These are phyloP conservation scores for Pontoporia blainvillei DNA, from an alignment of 2,113 vertebrate genomes.

Conservation along the genomic window DNA sequence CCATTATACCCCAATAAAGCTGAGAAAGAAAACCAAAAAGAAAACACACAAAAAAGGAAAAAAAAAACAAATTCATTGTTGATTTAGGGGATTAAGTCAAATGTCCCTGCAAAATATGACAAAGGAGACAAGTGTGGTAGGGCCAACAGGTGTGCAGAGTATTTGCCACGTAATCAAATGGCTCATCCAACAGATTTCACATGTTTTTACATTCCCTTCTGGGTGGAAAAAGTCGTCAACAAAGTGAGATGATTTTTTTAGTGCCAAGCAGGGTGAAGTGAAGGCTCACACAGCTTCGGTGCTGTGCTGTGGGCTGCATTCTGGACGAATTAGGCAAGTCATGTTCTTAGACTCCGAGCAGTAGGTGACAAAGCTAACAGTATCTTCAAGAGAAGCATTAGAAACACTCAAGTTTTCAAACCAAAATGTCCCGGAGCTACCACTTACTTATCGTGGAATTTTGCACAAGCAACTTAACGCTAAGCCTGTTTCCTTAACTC, in stretches of 20 bases:
- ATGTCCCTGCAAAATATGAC: not conserved
- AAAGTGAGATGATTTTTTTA: not conserved
- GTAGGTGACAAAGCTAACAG: not conserved
- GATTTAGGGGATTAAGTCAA: constrained; percentile 29
- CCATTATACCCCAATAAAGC: too few relatives aligned
- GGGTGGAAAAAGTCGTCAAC: not conserved
- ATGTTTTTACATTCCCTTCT: not conserved
- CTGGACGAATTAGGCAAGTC: not conserved
- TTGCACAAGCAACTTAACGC: not conserved
- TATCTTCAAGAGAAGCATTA: not conserved
- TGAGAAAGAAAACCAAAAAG: too few relatives aligned
- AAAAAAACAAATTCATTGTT: not conserved
- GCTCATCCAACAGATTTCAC: not conserved
- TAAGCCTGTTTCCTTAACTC: not conserved
- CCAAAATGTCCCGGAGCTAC: not conserved
- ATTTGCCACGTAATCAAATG: not conserved
- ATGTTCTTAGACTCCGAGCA: not conserved
- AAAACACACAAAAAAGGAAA: too few relatives aligned
- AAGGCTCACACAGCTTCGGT: not conserved
- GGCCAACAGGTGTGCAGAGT: not conserved
- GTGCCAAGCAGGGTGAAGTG: not conserved
- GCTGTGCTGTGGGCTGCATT: accelerated
- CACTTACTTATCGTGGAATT: not conserved
- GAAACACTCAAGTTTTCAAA: not conserved
- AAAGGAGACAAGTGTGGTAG: not conserved